A percentile compares a stretch with the other conserved stretches of the same genome.
These are phyloP conservation scores for Micoletzkya japonica DNA, from an alignment of 2,888 invertebrate species.

Conservation along the genomic window DNA sequence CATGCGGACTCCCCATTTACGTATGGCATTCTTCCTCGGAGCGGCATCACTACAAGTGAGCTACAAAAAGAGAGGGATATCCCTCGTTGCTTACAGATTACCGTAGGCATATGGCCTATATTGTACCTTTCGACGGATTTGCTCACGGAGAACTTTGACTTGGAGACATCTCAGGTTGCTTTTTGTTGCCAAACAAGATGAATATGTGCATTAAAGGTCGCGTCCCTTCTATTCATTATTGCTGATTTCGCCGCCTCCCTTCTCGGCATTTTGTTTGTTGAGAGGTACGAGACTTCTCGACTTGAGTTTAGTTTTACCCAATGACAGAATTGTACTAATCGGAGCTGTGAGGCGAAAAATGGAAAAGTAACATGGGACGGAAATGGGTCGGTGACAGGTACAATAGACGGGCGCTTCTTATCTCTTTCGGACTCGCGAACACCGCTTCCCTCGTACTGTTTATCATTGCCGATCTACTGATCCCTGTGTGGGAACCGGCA, in stretches of 20 bases:
- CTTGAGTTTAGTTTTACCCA: not conserved
- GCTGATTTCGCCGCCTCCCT: slow-evolving; percentile 42
- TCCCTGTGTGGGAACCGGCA: slow-evolving; percentile 13
- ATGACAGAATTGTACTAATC: too few relatives aligned
- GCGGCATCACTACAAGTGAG: slow-evolving; percentile 37
- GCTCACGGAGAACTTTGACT: slow-evolving; percentile 15
- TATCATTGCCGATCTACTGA: slow-evolving; percentile 20
- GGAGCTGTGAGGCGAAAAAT: too few relatives aligned
- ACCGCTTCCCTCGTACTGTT: slow-evolving; percentile 43
- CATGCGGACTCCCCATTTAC: slow-evolving; percentile 33
- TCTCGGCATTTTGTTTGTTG: slow-evolving; percentile 3
- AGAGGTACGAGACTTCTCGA: not conserved
- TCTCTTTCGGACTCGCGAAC: slow-evolving; percentile 42
- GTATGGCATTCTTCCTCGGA: slow-evolving; percentile 45
- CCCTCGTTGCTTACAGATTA: slow-evolving; percentile 27
- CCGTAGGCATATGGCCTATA: slow-evolving; percentile 44
- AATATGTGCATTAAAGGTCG: too few relatives aligned
- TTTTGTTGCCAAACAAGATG: not conserved
- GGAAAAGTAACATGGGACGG: not conserved
- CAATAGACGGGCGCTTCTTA: slow-evolving; percentile 45
- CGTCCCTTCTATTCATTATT: slow-evolving; percentile 45
- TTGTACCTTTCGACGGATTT: slow-evolving; percentile 31
- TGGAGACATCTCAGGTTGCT: slow-evolving; percentile 18
- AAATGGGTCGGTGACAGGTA: slow-evolving; percentile 28
- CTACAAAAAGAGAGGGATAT: not conserved